Base-by-base conservation (phyloP, 2,888 invertebrate species). In the Sphaerophoria rueppellii region DNA sequence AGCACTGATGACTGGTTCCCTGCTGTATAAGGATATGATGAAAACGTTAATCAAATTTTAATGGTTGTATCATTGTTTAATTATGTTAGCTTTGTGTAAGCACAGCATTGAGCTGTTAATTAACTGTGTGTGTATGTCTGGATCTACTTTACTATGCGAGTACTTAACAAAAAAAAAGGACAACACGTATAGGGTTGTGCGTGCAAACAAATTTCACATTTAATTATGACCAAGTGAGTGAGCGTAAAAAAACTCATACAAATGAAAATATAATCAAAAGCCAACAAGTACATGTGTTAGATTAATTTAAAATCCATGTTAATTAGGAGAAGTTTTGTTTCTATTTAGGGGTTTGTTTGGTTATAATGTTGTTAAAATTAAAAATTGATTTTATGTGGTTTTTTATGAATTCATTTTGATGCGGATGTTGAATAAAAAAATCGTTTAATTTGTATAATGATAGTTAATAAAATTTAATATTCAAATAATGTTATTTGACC, bases 51-150 rank as follows among this genome's bases (percentile, higher is more conserved):
- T 83, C 83, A 83, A 83, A 83, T 83, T 79, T 79, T 83, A 83
- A 83, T 83, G 74, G 75, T 67, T 83, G 79, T 83, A 83, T 83
- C 83, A 79, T 83, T 83, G 79, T 83, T 83, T 83, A 83, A 83
- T 75, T 79, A 72, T 83, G 83, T 83, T 79, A 74, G 79, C 79
- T 83, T 71, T 74, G 54, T 48, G 74, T 79, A 83, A 79, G 83
- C 83, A 48, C 48, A 43, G 54, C 67, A 50, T 75, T 83, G 79
- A 83, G 83, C 71, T 83, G 83, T 79, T 83, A 83, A 83, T 83
- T 83, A 83, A 79, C 74, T 75, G 48, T 75, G 35, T 24, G 24
- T 24, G 24, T 24, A 24, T 24, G 24, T 24, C 24, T 24, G 24
- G 24, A 24, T 24, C 24, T 24, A 24, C 24, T 24, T 24, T 24